These are phyloP conservation scores for Phalacrocorax brasilianus DNA, from an alignment of 2,113 vertebrate species.

Conservation along the genomic window DNA sequence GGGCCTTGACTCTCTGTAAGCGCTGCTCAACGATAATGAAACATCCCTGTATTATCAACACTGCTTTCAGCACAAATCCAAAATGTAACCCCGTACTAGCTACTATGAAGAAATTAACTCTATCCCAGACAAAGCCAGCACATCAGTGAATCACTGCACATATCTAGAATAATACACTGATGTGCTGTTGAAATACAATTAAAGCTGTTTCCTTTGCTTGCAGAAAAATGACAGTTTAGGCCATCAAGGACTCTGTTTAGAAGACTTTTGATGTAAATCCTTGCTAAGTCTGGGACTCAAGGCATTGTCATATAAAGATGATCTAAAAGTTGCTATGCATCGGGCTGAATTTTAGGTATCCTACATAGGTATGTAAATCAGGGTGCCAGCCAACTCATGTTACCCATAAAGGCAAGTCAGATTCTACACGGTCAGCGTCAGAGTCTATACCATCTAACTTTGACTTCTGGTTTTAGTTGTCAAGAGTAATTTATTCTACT, in stretches of 20 bases:
- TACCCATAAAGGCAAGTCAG: neutral
- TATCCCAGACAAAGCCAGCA: neutral
- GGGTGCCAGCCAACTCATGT: neutral
- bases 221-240: neutral
- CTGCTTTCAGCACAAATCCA: too few species aligned
- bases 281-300: neutral
- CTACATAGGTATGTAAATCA: neutral
- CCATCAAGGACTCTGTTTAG: neutral
- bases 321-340: neutral
- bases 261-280: neutral
- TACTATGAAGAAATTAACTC: neutral
- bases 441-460: neutral
- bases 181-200: neutral
- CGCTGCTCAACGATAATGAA: too few species aligned
- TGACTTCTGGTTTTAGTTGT: neutral
- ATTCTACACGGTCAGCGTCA: neutral
- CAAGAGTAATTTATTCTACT: neutral
- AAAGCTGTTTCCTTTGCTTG: neutral
- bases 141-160: neutral
- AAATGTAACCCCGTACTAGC: neutral
- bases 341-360: neutral
- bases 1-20: too few species aligned
- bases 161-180: neutral
- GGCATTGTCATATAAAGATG: neutral
- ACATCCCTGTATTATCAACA: too few species aligned